Conservation (phyloP, 2,113 vertebrate genomes). For the Crocuta crocuta region DNA sequence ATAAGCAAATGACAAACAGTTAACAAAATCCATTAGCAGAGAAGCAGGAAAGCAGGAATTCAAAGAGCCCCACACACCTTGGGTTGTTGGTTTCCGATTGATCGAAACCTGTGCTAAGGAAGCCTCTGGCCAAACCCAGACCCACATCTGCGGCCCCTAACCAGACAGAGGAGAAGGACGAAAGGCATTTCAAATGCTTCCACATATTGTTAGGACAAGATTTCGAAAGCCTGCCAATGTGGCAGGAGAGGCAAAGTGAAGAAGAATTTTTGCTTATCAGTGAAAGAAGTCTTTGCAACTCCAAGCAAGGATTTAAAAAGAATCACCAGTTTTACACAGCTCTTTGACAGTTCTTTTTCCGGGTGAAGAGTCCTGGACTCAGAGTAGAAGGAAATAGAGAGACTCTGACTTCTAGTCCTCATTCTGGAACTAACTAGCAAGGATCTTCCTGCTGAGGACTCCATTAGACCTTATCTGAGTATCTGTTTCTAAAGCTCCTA, state of each 20-base stretch:
- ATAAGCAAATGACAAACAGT: constrained; percentile 75
- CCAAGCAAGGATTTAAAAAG: neutral
- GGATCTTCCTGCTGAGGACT: neutral
- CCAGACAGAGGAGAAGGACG: neutral
- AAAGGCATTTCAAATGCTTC: neutral
- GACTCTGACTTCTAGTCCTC: neutral
- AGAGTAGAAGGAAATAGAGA: neutral
- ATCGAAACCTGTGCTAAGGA: neutral
- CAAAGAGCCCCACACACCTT: neutral
- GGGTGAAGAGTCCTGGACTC: neutral
- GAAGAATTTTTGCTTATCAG: neutral
- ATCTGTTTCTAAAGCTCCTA: neutral
- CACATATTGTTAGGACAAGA: neutral
- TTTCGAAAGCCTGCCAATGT: neutral
- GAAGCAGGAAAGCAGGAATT: constrained; percentile 25
- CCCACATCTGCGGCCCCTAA: neutral
- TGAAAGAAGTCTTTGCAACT: constrained; percentile 33
- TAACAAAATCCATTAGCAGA: constrained; percentile 71
- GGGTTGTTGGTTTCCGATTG: neutral
- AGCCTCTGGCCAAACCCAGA: neutral
- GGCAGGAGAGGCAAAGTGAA: neutral
- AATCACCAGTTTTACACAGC: neutral
- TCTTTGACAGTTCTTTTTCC: neutral
- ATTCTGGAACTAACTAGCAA: neutral
- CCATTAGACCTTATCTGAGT: neutral